Evolutionary conservation across 2,797 vertebrate genomes (phyloP), one percentile per base, ranked within the genome.

Genomic region (Synaphobranchus kaupii): DNA sequence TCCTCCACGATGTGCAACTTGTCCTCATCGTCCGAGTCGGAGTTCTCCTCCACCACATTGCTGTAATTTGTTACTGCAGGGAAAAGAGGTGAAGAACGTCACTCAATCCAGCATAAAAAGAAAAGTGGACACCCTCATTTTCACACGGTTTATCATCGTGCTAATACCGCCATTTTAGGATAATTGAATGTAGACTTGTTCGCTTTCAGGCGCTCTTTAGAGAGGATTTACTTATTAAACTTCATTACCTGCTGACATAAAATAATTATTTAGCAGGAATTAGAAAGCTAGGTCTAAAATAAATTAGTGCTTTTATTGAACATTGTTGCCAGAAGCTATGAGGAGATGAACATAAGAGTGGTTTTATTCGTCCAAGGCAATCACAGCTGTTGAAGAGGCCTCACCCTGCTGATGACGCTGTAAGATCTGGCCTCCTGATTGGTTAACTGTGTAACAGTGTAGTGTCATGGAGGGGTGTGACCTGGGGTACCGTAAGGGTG

Each of bases 1-100:
- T 99, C 98, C 96, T 99, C 98, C 95, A 99, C 98, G 86, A 99
- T 99, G 93, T 98, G 98, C 92, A 99, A 97, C 97, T 98, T 99
- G 94, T 99, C 98, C 96, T 99, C 98, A 84, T 99, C 98, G 0
- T 99, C 98, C 0, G 98, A 99, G 95, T 99, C 98, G 58, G 98
- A 99, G 92, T 97, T 98, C 93, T 97, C 96, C 96, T 99, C 98
- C 94, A 98, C 96, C 94, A 97, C 97, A 92, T 97, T 98, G 93
- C 97, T 98, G 86, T 98, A 97, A 95, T 96, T 97, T 94, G 97
- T 98, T 94, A 98, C 98, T 99, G 96, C 0, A 86, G 91, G 87
- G 54, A 88, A 52, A 89, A 20, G 6, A 54, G 20, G 56, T 48
- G 80, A 4, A 56, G n/a, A 20, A 5, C 8, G 39, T 34, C 50